Evolutionary conservation across 1,140 invertebrate genomes (phyloP).

Genomic region (Olivierus martensii): DNA sequence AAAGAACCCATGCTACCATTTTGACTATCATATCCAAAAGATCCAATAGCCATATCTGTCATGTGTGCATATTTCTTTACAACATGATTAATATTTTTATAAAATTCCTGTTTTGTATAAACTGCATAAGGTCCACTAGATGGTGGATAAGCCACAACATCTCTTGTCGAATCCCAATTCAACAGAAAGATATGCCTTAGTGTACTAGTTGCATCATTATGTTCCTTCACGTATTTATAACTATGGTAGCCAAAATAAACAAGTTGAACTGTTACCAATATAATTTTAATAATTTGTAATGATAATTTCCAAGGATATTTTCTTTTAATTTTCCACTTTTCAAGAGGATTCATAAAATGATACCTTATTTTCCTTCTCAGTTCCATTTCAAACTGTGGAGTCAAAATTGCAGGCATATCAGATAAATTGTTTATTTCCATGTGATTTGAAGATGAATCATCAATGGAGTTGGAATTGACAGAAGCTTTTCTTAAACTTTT

Average conservation of each 20-base stretch:
- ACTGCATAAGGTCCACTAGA: slow-evolving; percentile 76
- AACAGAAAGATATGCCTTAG: slow-evolving; percentile 81
- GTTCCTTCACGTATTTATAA: slow-evolving; percentile 37
- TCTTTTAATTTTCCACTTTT: slow-evolving; percentile 84
- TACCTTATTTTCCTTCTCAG: slow-evolving; percentile 54
- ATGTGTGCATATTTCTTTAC: slow-evolving; percentile 63
- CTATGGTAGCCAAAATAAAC: slow-evolving; percentile 87
- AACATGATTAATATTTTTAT: slow-evolving; percentile 67
- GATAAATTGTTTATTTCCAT: no score
- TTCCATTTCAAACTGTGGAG: no score
- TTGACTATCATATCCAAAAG: slow-evolving; percentile 55
- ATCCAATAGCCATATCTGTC: slow-evolving; percentile 59
- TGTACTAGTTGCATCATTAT: slow-evolving; percentile 42
- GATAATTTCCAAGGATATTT: slow-evolving; percentile 92
- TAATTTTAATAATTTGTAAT: slow-evolving; percentile 88
- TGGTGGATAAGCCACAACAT: slow-evolving; percentile 89
- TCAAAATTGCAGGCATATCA: no score
- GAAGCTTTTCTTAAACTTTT: no score
- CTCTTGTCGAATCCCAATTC: slow-evolving; percentile 60
- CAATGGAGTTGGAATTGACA: no score
- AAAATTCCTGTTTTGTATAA: slow-evolving; percentile 75
- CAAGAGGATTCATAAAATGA: slow-evolving; percentile 98
- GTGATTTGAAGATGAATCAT: no score
- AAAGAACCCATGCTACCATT: slow-evolving; percentile 53
- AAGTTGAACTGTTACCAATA: slow-evolving; percentile 83